Evolutionary conservation across 2,797 vertebrate species (phyloP), one percentile per base, ranked within the genome.

Genomic region (Salarias fasciatus): DNA sequence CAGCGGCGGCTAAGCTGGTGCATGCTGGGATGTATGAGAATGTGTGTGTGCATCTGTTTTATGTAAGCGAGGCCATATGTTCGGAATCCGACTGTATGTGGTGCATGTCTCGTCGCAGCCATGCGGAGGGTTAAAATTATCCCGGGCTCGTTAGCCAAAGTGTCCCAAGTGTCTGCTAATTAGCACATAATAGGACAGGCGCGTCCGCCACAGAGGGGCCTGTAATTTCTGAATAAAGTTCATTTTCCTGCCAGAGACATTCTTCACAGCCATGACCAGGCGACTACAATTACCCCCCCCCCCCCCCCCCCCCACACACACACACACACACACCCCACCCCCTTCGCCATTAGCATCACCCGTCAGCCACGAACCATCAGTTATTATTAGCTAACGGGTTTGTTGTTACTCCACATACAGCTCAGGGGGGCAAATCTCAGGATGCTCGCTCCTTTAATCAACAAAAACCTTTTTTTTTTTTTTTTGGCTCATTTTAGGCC

Each of bases 181-280:
- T 92, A 92, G 86, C 90, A 86, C 82, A 88, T 90, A 92, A 92
- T 88, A 87, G 83, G 84, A 90, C 85, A 79, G 82, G 72, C 75
- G 62, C 72, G 64, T 82, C 80, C 14, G 62, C 80, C 80, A 81
- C 86, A 77, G 77, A 81, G 84, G 82, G 80, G 74, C 72, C 72
- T 72, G 79, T 77, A 78, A 87, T 92, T 91, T 85, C 18, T 35
- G 6, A 87, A 88, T 82, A 81, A 91, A 86, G 85, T 87, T 82
- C n/a, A 85, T 90, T 89, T 86, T 84, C 74, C 78, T 77, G 72
- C 51, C 76, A 59, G 55, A 82, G 80, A 83, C 79, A 74, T 87
- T 87, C 63, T 69, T 88, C 79, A 79, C 83, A 67, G 74, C 67
- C 75, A 55, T 77, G 84, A 83, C 85, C 69, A 14, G 72, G 65